These are phyloP conservation scores for Eurypyga helias DNA, from an alignment of 2,113 vertebrate species.

Conservation along the genomic window DNA sequence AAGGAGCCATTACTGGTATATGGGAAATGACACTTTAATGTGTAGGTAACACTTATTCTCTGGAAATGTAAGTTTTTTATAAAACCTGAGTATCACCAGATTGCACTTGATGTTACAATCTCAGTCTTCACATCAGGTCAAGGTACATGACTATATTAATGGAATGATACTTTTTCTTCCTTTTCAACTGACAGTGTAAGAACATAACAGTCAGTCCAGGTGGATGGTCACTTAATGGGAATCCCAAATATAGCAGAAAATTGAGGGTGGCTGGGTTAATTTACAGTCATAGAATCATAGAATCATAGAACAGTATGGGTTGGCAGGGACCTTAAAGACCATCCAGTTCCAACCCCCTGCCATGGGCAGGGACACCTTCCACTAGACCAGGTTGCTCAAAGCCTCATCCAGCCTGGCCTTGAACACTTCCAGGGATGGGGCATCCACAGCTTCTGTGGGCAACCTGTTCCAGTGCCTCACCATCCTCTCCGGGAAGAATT, in stretches of 20 bases:
- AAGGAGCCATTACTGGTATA: not conserved
- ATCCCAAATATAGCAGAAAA: conserved; percentile 1
- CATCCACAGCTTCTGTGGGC: too few species aligned
- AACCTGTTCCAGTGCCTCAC: too few species aligned
- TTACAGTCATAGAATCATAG: too few species aligned
- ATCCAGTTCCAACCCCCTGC: too few species aligned
- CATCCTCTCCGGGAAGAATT: too few species aligned
- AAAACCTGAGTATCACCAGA: not conserved
- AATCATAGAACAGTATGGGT: too few species aligned
- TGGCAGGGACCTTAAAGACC: too few species aligned
- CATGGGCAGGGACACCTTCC: too few species aligned
- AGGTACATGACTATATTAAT: not conserved
- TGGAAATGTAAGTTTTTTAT: not conserved
- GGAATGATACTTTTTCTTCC: not conserved
- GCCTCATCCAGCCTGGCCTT: too few species aligned
- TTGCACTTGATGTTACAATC: not conserved
- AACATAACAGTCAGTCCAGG: not conserved
- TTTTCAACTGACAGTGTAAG: not conserved
- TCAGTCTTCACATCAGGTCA: not conserved
- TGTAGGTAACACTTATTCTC: not conserved
- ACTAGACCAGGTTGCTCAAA: too few species aligned
- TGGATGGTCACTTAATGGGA: not conserved
- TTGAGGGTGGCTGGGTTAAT: not conserved
- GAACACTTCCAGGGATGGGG: too few species aligned
- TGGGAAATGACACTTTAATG: not conserved